Evolutionary conservation across 2,113 vertebrate genomes (phyloP), one percentile per base, ranked within the genome.

Genomic region (Aspidoscelis tigris): DNA sequence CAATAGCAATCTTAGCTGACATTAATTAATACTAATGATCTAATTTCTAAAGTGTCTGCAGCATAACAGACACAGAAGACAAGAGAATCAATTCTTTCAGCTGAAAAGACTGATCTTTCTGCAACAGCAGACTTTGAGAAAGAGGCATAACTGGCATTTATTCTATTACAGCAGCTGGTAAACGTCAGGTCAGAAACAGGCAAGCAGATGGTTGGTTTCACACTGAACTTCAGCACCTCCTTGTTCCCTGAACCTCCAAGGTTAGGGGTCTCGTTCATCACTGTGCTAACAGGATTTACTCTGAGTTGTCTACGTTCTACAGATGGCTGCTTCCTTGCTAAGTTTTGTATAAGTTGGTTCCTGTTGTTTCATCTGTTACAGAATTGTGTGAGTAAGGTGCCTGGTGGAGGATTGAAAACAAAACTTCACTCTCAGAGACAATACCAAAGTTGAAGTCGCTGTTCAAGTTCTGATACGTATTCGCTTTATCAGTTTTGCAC

Each of bases 301-400:
- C 39, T 7, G n/a, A 55, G 10, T 5, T 12, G 2, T 66, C 6
- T 20, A 14, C 43, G 5, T 26, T 7, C 22, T 26, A 43, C 21
- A 44, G n/a, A 0, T 6, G 18, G 22, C 20, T 58, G 7, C 10
- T 75, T 50, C 18, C 5, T 1, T 7, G 11, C 58, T 58, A 53
- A 66, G 4, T 22, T 64, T 41, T 18, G 6, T 14, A 41, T 1
- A 8, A 41, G 12, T 41, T 5, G 0, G 2, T 1, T 76, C 9
- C 65, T 11, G 64, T 64, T 2, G 33, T 7, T 80, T 58, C 11
- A 53, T 82, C 79, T 83, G 84, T 84, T 84, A 75, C 11, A 53
- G 3, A 70, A 7, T 44, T 9, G 7, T 5, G 0, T 0, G 21
- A 71, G 50, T 39, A 78, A 75, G 22, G 43, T 0, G 0, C 3